These are phyloP conservation scores for Eurystomus glaucurus DNA, from an alignment of 2,797 vertebrate genomes.

Conservation along the genomic window DNA sequence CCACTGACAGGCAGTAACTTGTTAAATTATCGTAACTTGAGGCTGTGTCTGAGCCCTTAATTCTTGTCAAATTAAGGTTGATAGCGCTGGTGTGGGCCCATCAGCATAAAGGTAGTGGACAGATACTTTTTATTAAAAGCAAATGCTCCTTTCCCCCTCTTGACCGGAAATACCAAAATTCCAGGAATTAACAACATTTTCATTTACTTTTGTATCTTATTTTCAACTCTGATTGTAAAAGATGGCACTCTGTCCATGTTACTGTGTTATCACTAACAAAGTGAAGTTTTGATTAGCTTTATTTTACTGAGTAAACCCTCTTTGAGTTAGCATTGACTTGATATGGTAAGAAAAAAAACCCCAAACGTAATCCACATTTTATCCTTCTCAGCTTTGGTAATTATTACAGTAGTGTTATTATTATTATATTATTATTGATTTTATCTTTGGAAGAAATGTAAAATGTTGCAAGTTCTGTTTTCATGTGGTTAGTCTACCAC, in stretches of 20 bases:
- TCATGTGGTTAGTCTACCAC: not conserved
- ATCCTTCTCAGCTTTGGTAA: not conserved
- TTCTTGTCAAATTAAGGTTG: constrained; percentile 1
- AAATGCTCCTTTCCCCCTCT: not conserved
- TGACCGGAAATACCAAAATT: not conserved
- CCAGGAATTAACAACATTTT: not conserved
- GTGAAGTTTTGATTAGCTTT: not conserved
- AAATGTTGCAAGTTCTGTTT: not conserved
- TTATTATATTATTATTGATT: not conserved
- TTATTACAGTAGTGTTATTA: not conserved
- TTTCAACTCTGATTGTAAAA: not conserved
- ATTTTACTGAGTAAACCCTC: not conserved
- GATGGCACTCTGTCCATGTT: not conserved
- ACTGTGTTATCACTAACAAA: not conserved
- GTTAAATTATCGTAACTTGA: not conserved
- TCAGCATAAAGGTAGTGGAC: not conserved
- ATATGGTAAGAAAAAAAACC: not conserved
- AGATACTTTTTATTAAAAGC: not conserved
- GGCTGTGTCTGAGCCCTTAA: constrained; percentile 21
- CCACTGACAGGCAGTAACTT: constrained; percentile 1
- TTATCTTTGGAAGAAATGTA: not conserved
- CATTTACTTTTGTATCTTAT: not conserved
- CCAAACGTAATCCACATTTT: not conserved
- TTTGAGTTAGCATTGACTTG: not conserved
- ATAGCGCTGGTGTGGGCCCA: not conserved